A percentile compares a stretch with the other conserved stretches of the same genome.
These are phyloP conservation scores for Microplitis deprimator DNA, from an alignment of 2,888 invertebrate species.

Conservation along the genomic window DNA sequence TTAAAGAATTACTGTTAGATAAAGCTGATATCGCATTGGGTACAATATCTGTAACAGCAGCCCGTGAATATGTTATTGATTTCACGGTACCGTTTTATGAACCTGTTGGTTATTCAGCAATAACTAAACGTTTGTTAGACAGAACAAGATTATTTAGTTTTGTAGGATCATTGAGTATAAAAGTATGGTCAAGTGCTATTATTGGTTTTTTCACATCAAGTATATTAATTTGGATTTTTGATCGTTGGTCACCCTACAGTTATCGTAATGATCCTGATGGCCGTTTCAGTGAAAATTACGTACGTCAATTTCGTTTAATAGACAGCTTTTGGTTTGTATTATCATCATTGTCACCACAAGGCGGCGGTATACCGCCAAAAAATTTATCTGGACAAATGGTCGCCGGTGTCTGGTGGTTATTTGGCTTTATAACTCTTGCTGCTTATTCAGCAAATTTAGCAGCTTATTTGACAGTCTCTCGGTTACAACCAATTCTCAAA, in stretches of 20 bases:
- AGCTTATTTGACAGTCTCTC: conserved; percentile 94
- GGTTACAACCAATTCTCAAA: conserved; percentile 93
- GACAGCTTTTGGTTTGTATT: conserved; percentile 99
- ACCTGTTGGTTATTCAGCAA: conserved; percentile 95
- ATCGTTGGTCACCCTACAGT: conserved; percentile 97
- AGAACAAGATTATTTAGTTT: conserved; percentile 97
- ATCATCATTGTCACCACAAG: conserved; percentile 96
- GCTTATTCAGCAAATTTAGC: conserved; percentile 98
- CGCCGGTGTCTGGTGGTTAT: conserved; percentile 99
- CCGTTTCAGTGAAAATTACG: conserved; percentile 93
- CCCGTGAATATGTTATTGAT: conserved; percentile 96
- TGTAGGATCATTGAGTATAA: conserved; percentile 93
- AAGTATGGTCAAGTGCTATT: conserved; percentile 97
- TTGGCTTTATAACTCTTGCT: conserved; percentile 98
- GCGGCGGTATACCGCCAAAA: conserved; percentile 96
- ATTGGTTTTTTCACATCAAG: conserved; percentile 96
- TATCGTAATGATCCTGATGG: conserved; percentile 95
- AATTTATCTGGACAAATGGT: conserved; percentile 95
- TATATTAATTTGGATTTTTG: conserved; percentile 95
- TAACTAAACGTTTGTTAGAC: conserved; percentile 92
- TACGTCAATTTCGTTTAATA: conserved; percentile 93
- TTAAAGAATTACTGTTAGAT: conserved; percentile 86
- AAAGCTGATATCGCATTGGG: conserved; percentile 94
- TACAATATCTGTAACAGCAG: conserved; percentile 97
- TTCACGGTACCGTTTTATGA: conserved; percentile 99